These are phyloP conservation scores for Drosophila pseudoananassae DNA, from an alignment of 1,140 invertebrate genomes.

Conservation along the genomic window DNA sequence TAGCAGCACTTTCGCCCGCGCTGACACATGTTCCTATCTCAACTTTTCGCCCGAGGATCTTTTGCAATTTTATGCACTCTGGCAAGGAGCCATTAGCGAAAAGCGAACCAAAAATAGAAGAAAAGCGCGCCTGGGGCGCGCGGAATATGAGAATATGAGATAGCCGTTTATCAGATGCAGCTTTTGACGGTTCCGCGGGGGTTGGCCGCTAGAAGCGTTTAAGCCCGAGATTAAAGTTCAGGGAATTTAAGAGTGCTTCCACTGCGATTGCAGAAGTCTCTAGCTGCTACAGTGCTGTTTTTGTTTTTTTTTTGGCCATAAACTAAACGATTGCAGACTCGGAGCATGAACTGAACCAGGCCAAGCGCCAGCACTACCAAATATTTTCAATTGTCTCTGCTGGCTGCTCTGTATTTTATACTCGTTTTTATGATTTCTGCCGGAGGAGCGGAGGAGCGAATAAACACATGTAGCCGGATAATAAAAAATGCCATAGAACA, in stretches of 20 bases:
- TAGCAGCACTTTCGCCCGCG: neutral
- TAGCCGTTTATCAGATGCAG: constrained; percentile 7
- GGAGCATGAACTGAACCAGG: neutral
- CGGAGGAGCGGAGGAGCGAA: neutral
- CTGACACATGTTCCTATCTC: constrained; percentile 7
- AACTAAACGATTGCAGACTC: neutral
- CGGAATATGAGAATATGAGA: constrained; percentile 19
- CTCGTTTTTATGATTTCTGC: neutral
- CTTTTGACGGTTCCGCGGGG: constrained; percentile 10
- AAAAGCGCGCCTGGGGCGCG: neutral
- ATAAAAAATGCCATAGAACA: neutral
- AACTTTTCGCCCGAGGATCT: constrained; percentile 26
- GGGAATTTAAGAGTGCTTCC: no score
- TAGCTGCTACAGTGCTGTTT: no score
- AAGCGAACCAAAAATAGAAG: neutral
- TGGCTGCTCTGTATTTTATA: neutral
- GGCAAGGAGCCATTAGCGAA: constrained; percentile 23
- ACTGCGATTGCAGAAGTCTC: no score
- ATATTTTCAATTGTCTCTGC: neutral
- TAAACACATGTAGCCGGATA: neutral
- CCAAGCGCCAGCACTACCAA: neutral
- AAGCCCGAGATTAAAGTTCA: neutral
- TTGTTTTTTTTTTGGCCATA: no score
- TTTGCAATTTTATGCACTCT: constrained; percentile 30
- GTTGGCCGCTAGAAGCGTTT: neutral